phyloP scores from a whole-genome alignment of 2,888 invertebrate genomes.

The Nineta flava region DNA sequence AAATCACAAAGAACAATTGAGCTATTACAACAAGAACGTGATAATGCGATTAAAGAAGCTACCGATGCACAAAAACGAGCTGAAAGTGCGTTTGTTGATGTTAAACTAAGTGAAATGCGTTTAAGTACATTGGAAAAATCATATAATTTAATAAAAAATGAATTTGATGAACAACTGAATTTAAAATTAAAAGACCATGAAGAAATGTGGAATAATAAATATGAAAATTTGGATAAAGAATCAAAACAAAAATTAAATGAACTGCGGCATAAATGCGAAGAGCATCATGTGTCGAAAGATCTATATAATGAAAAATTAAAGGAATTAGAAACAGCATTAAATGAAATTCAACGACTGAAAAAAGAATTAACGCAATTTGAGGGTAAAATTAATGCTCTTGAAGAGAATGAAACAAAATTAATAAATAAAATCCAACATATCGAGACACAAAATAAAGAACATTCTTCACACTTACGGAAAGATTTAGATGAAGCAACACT shows the following conservation, averaged over 20 bases:
- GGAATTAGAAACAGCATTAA: slow-evolving; percentile 29
- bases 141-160: slow-evolving; percentile 11
- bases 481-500: slow-evolving; percentile 56
- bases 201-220: slow-evolving; percentile 14
- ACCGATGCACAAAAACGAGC: slow-evolving; percentile 16
- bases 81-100: slow-evolving; percentile 13
- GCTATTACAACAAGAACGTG: slow-evolving; percentile 7
- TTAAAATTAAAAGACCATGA: slow-evolving; percentile 17
- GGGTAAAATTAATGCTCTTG: slow-evolving; percentile 22
- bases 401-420: slow-evolving; percentile 18
- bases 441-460: slow-evolving; percentile 27
- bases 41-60: slow-evolving; percentile 17
- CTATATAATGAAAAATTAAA: slow-evolving; percentile 34
- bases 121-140: slow-evolving; percentile 10
- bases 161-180: slow-evolving; percentile 11
- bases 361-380: slow-evolving; percentile 27
- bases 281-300: slow-evolving; percentile 36
- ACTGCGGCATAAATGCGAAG: slow-evolving; percentile 27
- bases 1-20: slow-evolving; percentile 10
- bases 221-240: slow-evolving; percentile 1
- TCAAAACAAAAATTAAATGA: slow-evolving; percentile 15
- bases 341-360: slow-evolving; percentile 29
- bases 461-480: slow-evolving; percentile 40
- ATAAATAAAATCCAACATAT: slow-evolving; percentile 22
- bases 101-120: slow-evolving; percentile 12